phyloP scores from a whole-genome alignment of 2,113 vertebrate species.

The Tauraco erythrolophus region DNA sequence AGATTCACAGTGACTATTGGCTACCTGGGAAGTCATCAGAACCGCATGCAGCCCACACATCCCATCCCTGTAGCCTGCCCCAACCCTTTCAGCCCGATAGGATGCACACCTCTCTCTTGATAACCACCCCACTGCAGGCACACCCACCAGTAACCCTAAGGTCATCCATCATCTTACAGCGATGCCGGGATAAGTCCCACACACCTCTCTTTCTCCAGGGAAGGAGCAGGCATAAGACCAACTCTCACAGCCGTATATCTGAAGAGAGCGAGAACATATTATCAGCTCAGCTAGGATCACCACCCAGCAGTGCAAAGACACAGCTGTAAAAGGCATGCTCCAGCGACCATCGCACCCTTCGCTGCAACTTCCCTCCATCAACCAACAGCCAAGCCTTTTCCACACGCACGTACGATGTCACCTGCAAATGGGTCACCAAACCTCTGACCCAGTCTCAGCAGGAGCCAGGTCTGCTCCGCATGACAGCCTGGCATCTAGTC shows the following conservation, averaged over 20 bases:
- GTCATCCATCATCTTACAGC: not conserved
- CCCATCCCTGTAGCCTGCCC: not conserved
- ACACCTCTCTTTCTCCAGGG: not conserved
- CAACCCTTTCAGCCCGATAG: fast-evolving
- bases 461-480: not conserved
- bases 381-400: not conserved
- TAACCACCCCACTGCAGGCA: fast-evolving
- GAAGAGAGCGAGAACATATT: not conserved
- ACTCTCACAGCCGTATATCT: not conserved
- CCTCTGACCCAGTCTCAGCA: not conserved
- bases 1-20: not conserved
- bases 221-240: not conserved
- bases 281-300: not conserved
- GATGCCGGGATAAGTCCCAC: not conserved
- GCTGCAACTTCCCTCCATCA: not conserved
- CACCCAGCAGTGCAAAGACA: not conserved
- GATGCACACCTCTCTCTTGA: not conserved
- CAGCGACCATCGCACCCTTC: not conserved
- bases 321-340: fast-evolving
- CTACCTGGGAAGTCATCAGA: not conserved
- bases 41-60: fast-evolving
- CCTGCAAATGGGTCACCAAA: not conserved
- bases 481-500: not conserved
- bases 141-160: not conserved
- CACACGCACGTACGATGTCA: not conserved